phyloP scores from a whole-genome alignment of 2,113 vertebrate species.

The Cairina moschata region DNA sequence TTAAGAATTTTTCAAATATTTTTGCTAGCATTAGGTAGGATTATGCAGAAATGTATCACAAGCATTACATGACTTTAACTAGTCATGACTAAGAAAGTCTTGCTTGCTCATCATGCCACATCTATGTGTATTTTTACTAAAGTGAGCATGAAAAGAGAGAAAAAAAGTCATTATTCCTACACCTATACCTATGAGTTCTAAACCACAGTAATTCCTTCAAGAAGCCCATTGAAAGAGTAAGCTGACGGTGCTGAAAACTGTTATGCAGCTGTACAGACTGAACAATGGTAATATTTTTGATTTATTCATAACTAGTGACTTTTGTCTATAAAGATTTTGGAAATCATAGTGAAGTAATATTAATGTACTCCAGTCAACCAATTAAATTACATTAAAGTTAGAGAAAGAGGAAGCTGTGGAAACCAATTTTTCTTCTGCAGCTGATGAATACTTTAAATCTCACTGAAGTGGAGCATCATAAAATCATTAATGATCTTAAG shows the following conservation, averaged over 20 bases:
- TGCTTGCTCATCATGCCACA: neutral
- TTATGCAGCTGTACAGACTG: neutral
- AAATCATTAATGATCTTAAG: neutral
- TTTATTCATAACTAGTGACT: neutral
- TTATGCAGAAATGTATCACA: neutral
- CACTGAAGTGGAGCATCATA: neutral
- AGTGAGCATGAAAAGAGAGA: neutral
- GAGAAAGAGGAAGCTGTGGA: neutral
- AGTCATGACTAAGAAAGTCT: neutral
- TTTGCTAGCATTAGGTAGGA: neutral
- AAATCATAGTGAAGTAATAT: neutral
- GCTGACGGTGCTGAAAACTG: neutral
- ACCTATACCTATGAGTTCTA: neutral
- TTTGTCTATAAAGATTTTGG: neutral
- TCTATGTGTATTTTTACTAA: neutral
- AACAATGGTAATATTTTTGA: neutral
- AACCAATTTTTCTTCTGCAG: neutral
- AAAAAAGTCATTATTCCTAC: neutral
- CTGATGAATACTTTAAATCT: neutral
- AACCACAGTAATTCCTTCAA: neutral
- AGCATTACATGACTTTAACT: neutral
- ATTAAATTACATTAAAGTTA: neutral
- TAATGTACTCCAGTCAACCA: neutral
- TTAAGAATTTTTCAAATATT: neutral
- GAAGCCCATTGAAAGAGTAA: fast-evolving